Evolutionary conservation across 2,113 vertebrate genomes (phyloP).

Genomic region (Trichomycterus rosablanca): DNA sequence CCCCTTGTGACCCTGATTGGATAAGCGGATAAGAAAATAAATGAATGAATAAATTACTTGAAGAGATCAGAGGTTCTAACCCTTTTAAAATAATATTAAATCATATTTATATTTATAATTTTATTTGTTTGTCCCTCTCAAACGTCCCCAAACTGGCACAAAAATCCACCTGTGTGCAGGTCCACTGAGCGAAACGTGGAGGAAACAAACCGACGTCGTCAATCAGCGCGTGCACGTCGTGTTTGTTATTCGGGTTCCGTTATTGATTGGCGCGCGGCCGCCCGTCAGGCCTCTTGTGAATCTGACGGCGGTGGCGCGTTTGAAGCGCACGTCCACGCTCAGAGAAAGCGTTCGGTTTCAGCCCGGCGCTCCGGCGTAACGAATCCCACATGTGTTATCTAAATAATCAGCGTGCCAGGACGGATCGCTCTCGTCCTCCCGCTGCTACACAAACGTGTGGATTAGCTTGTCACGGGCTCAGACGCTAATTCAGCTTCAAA

Average conservation of each 20-base stretch:
- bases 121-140: not conserved
- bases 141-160: not conserved
- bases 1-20: too few species aligned
- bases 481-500: slow-evolving; percentile 32
- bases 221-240: not conserved
- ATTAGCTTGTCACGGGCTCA: slow-evolving; percentile 45
- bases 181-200: not conserved
- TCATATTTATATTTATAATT: not conserved
- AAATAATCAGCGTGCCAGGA: slow-evolving; percentile 39
- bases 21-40: too few species aligned
- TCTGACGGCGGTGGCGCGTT: slow-evolving; percentile 19
- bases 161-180: not conserved
- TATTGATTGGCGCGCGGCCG: slow-evolving; percentile 12
- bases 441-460: slow-evolving; percentile 39
- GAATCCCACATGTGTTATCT: slow-evolving; percentile 47
- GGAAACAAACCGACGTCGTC: not conserved
- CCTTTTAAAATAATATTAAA: too few species aligned
- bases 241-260: slow-evolving; percentile 9
- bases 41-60: too few species aligned
- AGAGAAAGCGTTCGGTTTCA: slow-evolving; percentile 11
- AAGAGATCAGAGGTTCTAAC: too few species aligned
- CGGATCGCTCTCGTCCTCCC: slow-evolving; percentile 34
- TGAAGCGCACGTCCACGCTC: not conserved
- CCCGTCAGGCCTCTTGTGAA: not conserved
- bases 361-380: slow-evolving; percentile 26